A percentile compares a stretch with the other conserved stretches of the same genome.
phyloP scores from a whole-genome alignment of 2,888 invertebrate genomes.

The Philereme vetulata region DNA sequence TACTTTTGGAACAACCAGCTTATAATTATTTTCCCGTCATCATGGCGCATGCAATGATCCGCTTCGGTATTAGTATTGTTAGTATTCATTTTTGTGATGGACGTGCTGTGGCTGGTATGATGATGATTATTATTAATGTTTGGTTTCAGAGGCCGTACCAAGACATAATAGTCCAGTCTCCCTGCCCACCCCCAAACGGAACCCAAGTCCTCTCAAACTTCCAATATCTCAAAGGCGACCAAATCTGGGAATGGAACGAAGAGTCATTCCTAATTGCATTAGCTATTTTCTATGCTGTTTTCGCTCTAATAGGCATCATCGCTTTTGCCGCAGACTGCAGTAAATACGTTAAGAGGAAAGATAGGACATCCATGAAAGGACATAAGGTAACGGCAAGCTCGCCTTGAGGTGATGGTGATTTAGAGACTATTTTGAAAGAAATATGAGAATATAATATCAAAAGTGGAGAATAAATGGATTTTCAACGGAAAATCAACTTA shows the following conservation, averaged over 20 bases:
- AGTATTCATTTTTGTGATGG: too few relatives aligned
- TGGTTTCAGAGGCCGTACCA: constrained; percentile 89
- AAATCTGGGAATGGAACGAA: constrained; percentile 78
- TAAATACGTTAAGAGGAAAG: constrained; percentile 78
- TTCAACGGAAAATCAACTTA: not conserved
- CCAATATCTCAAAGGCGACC: constrained; percentile 65
- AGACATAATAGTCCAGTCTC: constrained; percentile 93
- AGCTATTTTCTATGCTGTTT: constrained; percentile 84
- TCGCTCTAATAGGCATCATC: constrained; percentile 84
- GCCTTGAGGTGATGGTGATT: constrained; percentile 60
- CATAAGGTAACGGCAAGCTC: constrained; percentile 85
- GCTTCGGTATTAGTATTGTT: too few relatives aligned
- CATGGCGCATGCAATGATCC: too few relatives aligned
- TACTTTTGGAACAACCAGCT: too few relatives aligned
- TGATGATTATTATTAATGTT: not conserved
- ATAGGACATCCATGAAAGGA: constrained; percentile 74
- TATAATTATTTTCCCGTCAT: too few relatives aligned
- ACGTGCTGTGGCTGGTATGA: too few relatives aligned
- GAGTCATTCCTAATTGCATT: constrained; percentile 85
- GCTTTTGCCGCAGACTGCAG: constrained; percentile 85
- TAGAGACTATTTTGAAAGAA: not conserved
- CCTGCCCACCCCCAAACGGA: constrained; percentile 92
- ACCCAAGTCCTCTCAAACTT: constrained; percentile 85
- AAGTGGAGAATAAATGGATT: not conserved
- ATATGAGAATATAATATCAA: not conserved